Evolutionary conservation across 2,888 invertebrate species (phyloP), one percentile per base, ranked within the genome.

Genomic region (Patella ulyssiponensis): DNA sequence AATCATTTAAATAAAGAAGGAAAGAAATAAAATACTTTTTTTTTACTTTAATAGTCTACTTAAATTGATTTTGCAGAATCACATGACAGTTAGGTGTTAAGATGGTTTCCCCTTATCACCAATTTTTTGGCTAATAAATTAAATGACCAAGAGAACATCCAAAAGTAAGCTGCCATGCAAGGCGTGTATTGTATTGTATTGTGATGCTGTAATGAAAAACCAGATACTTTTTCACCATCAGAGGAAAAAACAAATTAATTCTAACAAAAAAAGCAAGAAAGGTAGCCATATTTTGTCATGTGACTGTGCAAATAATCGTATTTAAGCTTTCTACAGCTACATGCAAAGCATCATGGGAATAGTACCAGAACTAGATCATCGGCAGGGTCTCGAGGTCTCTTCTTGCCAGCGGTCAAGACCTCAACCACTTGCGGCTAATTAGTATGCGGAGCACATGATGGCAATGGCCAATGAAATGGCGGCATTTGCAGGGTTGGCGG

Each of bases 341-440:
- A 92, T 91, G 91, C 91, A 91, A 87, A 87, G 86, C 88, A 86
- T 87, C 80, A 85, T 86, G 85, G 86, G 86, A 78, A 87, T 84
- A 95, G 96, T 97, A 97, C 97, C 97, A 97, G 96, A 95, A 97
- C 94, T 94, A 96, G 94, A 94, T 96, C 96, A 94, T 95, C 95
- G 94, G 95, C 95, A 92, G 94, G 93, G 93, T 95, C 95, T 92
- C 95, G 95, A 94, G 96, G 95, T 94, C 97, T 96, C 95, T 97
- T 97, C 96, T 97, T 97, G 95, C 96, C 96, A 69, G 79, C 77
- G 94, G 95, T 94, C 95, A 96, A 84, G 87, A 90, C 91, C 90
- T 91, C 91, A 88, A 92, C 91, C 88, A 91, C 89, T 90, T 89
- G 91, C 88, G 90, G 90, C 91, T 91, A 91, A 90, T 90, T 90